These are phyloP conservation scores for Myotis vivesi DNA, from an alignment of 2,797 vertebrate species.

Conservation along the genomic window DNA sequence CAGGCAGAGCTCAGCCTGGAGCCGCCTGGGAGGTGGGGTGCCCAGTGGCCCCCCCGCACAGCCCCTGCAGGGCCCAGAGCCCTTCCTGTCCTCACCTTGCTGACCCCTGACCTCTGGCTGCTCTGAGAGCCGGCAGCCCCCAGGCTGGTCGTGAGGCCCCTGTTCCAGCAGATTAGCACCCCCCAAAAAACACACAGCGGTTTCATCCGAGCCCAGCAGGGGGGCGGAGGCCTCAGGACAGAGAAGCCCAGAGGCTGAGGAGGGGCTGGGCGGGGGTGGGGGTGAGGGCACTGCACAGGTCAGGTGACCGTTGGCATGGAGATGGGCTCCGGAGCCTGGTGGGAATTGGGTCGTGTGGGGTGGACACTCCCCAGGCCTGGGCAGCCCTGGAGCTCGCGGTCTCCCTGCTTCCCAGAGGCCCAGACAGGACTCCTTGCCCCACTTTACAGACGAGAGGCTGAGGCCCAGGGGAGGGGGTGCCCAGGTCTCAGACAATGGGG, in stretches of 20 bases:
- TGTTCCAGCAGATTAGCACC: constrained; percentile 59
- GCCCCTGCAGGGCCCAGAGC: background rate
- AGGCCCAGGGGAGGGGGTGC: background rate
- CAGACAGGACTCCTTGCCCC: background rate
- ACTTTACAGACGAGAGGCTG: background rate
- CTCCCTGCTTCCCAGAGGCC: background rate
- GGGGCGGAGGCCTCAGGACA: background rate
- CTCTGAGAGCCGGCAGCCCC: constrained; percentile 76
- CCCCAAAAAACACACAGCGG: background rate
- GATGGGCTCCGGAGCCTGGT: fast-evolving
- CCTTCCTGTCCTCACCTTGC: constrained; percentile 79
- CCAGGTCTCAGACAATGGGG: background rate
- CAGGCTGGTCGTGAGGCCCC: constrained; percentile 67
- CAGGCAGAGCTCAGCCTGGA: background rate
- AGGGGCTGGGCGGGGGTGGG: fast-evolving
- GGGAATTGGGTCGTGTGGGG: background rate
- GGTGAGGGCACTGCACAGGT: background rate
- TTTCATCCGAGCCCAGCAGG: constrained; percentile 60
- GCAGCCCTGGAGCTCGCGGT: fast-evolving
- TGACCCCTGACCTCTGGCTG: constrained; percentile 75
- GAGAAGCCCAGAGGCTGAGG: background rate
- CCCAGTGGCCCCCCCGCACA: fast-evolving
- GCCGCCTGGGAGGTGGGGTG: background rate
- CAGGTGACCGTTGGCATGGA: background rate
- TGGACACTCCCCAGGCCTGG: background rate